Conservation (phyloP, 2,113 vertebrate species). For the Microcebus jonahi region DNA sequence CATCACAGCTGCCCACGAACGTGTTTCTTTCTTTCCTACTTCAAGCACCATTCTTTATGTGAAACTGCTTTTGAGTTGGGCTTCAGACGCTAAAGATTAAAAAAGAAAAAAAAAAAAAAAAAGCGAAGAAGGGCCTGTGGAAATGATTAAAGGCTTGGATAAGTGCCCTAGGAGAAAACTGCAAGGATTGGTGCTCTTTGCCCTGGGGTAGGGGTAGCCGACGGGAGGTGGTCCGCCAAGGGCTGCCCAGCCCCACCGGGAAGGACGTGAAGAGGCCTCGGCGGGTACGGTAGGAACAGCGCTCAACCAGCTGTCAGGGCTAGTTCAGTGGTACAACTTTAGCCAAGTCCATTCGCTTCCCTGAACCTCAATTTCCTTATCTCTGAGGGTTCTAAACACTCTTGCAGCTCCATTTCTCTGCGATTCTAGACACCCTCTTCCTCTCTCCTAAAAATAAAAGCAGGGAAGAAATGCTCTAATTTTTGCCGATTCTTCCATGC, state of each 20-base stretch:
- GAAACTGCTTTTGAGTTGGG: background rate
- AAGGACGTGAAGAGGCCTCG: rapidly evolving
- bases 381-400: background rate
- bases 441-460: background rate
- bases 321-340: rapidly evolving
- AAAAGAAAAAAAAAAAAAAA: background rate
- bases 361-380: background rate
- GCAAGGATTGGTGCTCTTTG: background rate
- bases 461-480: background rate
- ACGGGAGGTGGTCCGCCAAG: rapidly evolving
- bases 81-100: background rate
- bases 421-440: background rate
- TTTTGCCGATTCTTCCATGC: too few species aligned
- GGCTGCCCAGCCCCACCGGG: rapidly evolving
- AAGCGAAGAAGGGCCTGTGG: background rate
- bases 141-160: background rate
- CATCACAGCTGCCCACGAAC: rapidly evolving
- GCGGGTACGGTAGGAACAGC: rapidly evolving
- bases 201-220: background rate
- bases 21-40: background rate
- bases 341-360: background rate
- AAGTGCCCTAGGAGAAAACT: background rate
- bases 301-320: rapidly evolving
- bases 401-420: background rate
- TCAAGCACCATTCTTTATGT: background rate